Evolutionary conservation across 2,888 invertebrate genomes (phyloP).

Genomic region (Cheiracanthium punctorium): DNA sequence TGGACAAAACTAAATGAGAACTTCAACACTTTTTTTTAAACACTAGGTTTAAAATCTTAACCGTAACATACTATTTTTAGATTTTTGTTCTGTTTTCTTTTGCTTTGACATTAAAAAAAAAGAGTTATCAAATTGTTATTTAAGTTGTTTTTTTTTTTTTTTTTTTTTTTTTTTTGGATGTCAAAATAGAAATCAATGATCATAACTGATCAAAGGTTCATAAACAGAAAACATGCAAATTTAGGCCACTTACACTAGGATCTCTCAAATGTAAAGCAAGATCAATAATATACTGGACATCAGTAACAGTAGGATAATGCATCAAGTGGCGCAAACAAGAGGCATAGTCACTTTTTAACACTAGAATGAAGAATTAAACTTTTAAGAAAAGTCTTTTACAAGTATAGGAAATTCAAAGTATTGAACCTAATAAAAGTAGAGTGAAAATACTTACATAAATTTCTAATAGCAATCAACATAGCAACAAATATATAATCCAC

Average conservation of each 20-base stretch:
- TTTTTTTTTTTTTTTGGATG: no score
- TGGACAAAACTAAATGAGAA: no score
- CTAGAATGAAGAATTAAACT: constrained; percentile 75
- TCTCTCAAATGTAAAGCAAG: constrained; percentile 80
- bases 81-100: no score
- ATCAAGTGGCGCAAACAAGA: constrained; percentile 82
- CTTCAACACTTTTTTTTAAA: no score
- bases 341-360: constrained; percentile 81
- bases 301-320: constrained; percentile 82
- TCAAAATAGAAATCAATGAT: no score
- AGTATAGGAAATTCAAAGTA: not conserved
- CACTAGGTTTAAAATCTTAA: no score
- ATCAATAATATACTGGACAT: constrained; percentile 81
- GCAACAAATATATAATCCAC: constrained; percentile 85
- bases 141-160: no score
- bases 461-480: constrained; percentile 84
- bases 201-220: no score
- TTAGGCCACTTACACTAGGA: constrained; percentile 77
- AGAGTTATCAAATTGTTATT: no score
- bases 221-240: no score
- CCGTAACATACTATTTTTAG: no score
- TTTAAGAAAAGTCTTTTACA: not conserved
- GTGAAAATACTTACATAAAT: constrained; percentile 80
- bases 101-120: no score
- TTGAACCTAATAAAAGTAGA: not conserved